Conservation (phyloP, 1,140 invertebrate species). For the Drosophila pseudoobscura region DNA sequence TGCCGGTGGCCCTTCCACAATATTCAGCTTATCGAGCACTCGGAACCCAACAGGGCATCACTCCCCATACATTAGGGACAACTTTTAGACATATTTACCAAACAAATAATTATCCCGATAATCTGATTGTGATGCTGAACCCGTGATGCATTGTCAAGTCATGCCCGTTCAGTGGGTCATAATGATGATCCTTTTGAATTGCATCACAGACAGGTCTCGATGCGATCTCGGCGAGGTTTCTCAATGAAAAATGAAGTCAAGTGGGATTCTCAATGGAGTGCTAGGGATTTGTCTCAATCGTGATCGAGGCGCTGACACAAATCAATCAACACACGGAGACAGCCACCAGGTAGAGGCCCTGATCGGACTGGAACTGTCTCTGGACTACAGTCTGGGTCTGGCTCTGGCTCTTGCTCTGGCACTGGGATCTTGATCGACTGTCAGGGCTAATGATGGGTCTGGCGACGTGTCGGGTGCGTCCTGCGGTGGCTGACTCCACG, state of each 20-base stretch:
- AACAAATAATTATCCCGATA: conserved; percentile 51
- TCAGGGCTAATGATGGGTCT: conserved; percentile 49
- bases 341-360: conserved; percentile 17
- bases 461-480: conserved; percentile 47
- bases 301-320: conserved; percentile 61
- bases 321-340: conserved; percentile 52
- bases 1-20: conserved; percentile 3
- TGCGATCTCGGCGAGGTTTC: conserved; percentile 6
- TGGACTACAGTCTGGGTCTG: not conserved
- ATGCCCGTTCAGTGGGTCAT: conserved; percentile 34
- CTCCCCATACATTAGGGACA: conserved; percentile 29
- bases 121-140: conserved; percentile 35
- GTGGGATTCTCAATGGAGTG: conserved; percentile 29
- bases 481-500: conserved; percentile 41
- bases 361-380: conserved; percentile 10
- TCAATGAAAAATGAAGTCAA: conserved; percentile 54
- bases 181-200: conserved; percentile 51
- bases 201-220: conserved; percentile 33
- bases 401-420: too few relatives aligned
- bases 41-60: conserved; percentile 24
- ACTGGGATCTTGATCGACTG: conserved; percentile 42
- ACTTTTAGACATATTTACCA: conserved; percentile 54
- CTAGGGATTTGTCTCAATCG: conserved; percentile 50
- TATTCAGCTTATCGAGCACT: conserved; percentile 1
- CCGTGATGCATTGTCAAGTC: conserved; percentile 35